phyloP scores from a whole-genome alignment of 2,113 vertebrate species.

The Romanogobio albipinnatus region DNA sequence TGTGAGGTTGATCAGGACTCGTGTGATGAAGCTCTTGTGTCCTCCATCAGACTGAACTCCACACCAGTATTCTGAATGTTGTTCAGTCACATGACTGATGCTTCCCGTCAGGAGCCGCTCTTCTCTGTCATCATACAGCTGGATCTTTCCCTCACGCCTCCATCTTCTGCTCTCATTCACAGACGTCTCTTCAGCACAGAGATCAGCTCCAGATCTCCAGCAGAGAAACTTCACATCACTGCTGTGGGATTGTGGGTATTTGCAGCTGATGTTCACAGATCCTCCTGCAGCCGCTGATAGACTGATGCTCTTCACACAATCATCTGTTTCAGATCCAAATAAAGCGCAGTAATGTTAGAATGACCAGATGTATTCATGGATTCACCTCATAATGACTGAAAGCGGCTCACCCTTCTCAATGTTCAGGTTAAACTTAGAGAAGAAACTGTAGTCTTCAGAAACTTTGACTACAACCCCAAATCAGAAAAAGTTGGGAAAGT shows the following conservation, averaged over 20 bases:
- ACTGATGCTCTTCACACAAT: constrained; percentile 11
- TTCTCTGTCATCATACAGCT: constrained; percentile 12
- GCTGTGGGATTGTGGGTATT: too few species aligned
- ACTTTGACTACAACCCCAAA: too few species aligned
- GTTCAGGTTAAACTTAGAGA: background rate
- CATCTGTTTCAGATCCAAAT: constrained; percentile 13
- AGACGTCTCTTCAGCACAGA: too few species aligned
- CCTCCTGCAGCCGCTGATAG: background rate
- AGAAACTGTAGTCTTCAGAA: too few species aligned
- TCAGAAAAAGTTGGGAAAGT: too few species aligned
- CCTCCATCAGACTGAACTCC: background rate
- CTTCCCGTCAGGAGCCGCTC: background rate
- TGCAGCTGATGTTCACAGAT: background rate
- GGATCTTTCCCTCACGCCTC: background rate
- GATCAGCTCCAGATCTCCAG: too few species aligned
- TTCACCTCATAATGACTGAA: background rate
- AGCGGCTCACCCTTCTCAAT: background rate
- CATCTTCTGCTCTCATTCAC: background rate
- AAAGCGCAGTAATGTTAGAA: background rate
- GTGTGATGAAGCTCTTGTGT: constrained; percentile 13
- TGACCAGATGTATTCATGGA: too few species aligned
- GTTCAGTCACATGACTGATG: constrained; percentile 20
- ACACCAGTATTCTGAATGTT: constrained; percentile 17
- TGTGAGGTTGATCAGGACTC: background rate
- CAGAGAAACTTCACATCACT: too few species aligned